These are phyloP conservation scores for Drosophila orena DNA, from an alignment of 1,140 invertebrate genomes.

Conservation along the genomic window DNA sequence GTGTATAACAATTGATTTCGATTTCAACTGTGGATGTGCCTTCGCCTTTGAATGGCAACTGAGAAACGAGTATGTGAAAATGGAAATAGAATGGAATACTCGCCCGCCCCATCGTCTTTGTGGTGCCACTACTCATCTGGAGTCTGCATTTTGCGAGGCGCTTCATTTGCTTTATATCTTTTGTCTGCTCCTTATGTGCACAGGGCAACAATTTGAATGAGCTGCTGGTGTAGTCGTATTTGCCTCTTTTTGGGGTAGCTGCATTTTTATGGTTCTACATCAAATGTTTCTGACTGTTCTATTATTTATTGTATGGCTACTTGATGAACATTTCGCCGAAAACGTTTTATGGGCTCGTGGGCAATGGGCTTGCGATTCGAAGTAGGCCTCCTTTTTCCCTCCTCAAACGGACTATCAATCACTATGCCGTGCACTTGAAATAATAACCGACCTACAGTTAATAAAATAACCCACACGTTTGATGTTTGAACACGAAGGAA, in stretches of 20 bases:
- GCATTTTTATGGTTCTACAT: conserved; percentile 55
- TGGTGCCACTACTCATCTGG: conserved; percentile 12
- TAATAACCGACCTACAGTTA: background rate
- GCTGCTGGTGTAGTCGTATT: conserved; percentile 22
- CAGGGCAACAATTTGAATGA: conserved; percentile 71
- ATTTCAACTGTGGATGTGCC: conserved; percentile 49
- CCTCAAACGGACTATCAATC: conserved; percentile 14
- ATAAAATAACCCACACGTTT: background rate
- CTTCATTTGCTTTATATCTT: conserved; percentile 80
- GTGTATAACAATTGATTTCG: conserved; percentile 73
- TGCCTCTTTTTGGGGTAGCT: conserved; percentile 1
- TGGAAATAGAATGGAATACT: conserved; percentile 71
- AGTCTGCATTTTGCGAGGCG: conserved; percentile 63
- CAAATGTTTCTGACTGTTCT: conserved; percentile 50
- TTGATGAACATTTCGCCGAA: conserved; percentile 71
- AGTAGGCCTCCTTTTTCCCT: conserved; percentile 23
- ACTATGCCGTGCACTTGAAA: conserved; percentile 2
- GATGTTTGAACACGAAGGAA: no score
- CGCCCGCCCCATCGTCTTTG: conserved; percentile 19
- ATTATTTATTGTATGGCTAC: conserved; percentile 77
- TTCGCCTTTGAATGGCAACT: conserved; percentile 62
- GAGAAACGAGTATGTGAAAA: conserved; percentile 63
- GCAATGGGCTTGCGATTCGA: conserved; percentile 10
- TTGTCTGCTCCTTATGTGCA: conserved; percentile 69
- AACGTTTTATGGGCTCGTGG: conserved; percentile 69